Evolutionary conservation across 2,113 vertebrate genomes (phyloP), one percentile per base, ranked within the genome.

Genomic region (Megaleporinus macrocephalus): DNA sequence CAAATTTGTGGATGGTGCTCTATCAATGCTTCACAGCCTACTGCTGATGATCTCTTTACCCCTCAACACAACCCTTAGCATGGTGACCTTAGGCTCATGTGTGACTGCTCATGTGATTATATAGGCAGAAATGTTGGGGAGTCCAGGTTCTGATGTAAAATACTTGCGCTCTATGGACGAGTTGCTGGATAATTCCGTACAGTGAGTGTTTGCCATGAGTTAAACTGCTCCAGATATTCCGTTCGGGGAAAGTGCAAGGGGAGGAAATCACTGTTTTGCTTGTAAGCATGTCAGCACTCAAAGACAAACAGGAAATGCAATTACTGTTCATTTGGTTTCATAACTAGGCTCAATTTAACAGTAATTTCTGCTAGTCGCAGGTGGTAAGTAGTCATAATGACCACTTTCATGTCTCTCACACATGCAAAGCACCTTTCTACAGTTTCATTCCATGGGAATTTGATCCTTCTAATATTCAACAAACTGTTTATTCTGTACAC

Each of bases 301-400:
- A 86, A 86, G 87, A 88, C 89, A 87, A 90, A 91, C 90, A 91
- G 90, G 90, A 91, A 93, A 90, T 91, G 89, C 90, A 93, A 94
- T 93, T 92, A 93, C 89, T 76, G 88, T 90, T 90, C 80, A 88
- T 89, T 89, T 89, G 77, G 83, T 41, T 6, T 86, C 65, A 75
- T 81, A 76, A 88, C 88, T 80, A 85, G 49, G 86, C 87, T 85
- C 88, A 91, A 91, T 92, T 93, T 93, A 89, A 90, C 90, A 89
- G 87, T 85, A 87, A 92, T 93, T 91, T 92, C 70, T 87, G 86
- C 80, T 84, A 91, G 88, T 91, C 88, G 90, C 89, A 91, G 90
- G 87, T 91, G 76, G 62, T 91, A 91, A 90, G 90, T 93, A 89
- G 90, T 90, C 86, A 84, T 91, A 90, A 93, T 87, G 90, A 90